phyloP scores from a whole-genome alignment of 1,140 invertebrate species.

The Phthorimaea operculella region DNA sequence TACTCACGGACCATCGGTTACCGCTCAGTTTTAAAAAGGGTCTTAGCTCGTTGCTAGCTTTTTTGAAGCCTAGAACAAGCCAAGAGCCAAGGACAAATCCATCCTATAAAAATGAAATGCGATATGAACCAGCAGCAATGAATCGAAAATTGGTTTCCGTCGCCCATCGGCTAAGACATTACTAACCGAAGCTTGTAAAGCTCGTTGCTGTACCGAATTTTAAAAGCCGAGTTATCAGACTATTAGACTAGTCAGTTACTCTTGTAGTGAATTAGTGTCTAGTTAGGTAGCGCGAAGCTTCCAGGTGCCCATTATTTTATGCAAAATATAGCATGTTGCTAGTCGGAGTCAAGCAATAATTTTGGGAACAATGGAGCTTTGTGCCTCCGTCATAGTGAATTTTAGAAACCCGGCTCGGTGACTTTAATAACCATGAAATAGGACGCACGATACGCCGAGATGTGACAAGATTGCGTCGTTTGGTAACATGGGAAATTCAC shows the following conservation, averaged over 20 bases:
- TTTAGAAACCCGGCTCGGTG: constrained; percentile 9
- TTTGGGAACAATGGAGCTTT: constrained; percentile 40
- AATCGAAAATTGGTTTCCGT: no score
- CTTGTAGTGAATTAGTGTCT: constrained; percentile 38
- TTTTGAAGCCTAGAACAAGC: no score
- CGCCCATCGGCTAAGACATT: no score
- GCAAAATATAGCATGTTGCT: constrained; percentile 29
- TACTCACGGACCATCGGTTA: no score
- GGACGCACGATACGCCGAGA: neutral
- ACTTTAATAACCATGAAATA: neutral
- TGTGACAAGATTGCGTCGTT: no score
- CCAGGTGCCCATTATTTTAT: constrained; percentile 45
- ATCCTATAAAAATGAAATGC: no score
- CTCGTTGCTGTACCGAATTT: neutral
- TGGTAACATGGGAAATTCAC: no score
- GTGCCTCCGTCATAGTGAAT: constrained; percentile 25
- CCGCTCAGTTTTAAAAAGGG: no score
- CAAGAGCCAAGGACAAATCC: no score
- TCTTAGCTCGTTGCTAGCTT: no score
- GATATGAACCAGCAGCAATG: no score
- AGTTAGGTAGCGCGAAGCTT: constrained; percentile 15
- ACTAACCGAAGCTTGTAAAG: neutral
- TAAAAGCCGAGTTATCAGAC: neutral
- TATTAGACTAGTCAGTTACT: constrained; percentile 19
- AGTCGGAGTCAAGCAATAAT: constrained; percentile 32